These are phyloP conservation scores for Ypsolopha scabrella DNA, from an alignment of 2,888 invertebrate genomes.

Conservation along the genomic window DNA sequence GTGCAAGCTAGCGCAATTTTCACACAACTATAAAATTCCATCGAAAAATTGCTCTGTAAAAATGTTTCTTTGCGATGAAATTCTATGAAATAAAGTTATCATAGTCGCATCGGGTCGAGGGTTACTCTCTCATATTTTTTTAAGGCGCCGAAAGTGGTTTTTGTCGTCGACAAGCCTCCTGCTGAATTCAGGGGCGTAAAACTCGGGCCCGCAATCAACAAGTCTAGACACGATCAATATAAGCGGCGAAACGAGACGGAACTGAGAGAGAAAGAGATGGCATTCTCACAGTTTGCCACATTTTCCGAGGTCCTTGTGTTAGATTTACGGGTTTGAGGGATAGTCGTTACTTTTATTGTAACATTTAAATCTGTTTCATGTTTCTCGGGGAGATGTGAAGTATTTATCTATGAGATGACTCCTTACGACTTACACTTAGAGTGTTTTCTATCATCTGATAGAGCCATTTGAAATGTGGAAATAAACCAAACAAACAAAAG, in stretches of 20 bases:
- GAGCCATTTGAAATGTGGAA: too few relatives aligned
- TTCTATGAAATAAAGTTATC: too few relatives aligned
- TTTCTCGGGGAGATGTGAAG: too few relatives aligned
- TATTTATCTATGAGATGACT: too few relatives aligned
- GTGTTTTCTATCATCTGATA: too few relatives aligned
- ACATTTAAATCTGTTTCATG: background rate
- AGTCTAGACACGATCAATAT: slow-evolving; percentile 69
- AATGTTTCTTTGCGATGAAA: too few relatives aligned
- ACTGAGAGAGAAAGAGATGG: slow-evolving; percentile 29
- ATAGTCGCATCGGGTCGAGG: background rate
- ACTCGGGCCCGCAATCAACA: slow-evolving; percentile 53
- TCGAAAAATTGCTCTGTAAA: too few relatives aligned
- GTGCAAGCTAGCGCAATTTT: too few relatives aligned
- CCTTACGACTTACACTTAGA: too few relatives aligned
- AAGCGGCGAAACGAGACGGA: slow-evolving; percentile 32
- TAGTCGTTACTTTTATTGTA: background rate
- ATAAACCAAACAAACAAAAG: too few relatives aligned
- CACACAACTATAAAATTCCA: too few relatives aligned
- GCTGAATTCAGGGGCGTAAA: slow-evolving; percentile 30
- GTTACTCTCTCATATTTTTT: background rate
- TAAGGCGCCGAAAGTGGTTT: background rate
- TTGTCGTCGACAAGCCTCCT: slow-evolving; percentile 5
- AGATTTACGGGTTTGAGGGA: background rate
- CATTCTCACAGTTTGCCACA: background rate
- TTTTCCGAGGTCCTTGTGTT: background rate